phyloP scores from a whole-genome alignment of 2,113 vertebrate genomes.

The Ciconia boyciana region DNA sequence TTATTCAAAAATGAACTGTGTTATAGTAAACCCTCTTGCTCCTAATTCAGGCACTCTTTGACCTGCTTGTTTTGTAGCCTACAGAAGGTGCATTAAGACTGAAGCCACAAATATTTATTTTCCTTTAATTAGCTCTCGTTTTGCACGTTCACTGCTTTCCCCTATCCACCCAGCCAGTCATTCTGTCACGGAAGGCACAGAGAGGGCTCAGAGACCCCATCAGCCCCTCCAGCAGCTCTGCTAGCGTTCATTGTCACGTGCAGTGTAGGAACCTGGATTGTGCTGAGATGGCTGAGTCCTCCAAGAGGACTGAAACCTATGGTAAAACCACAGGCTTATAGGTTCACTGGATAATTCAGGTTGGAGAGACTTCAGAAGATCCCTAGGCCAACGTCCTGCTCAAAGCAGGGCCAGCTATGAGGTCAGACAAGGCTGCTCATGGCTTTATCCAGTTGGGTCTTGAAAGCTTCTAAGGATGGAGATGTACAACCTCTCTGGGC shows the following conservation, averaged over 20 bases:
- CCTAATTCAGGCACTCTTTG: not conserved
- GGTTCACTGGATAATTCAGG: not conserved
- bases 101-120: not conserved
- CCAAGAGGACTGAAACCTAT: not conserved
- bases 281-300: not conserved
- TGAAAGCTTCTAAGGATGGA: not conserved
- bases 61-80: not conserved
- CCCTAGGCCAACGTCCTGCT: not conserved
- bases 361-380: not conserved
- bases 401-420: not conserved
- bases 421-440: not conserved
- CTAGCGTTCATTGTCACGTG: not conserved
- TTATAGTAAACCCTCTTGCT: not conserved
- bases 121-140: not conserved
- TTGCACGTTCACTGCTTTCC: not conserved
- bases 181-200: not conserved
- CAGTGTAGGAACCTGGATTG: not conserved
- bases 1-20: not conserved
- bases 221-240: not conserved
- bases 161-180: accelerated
- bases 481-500: not conserved
- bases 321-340: not conserved
- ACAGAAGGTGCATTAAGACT: not conserved
- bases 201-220: not conserved
- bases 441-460: not conserved